These are phyloP conservation scores for Paralichthys olivaceus DNA, from an alignment of 2,113 vertebrate species.

Conservation along the genomic window DNA sequence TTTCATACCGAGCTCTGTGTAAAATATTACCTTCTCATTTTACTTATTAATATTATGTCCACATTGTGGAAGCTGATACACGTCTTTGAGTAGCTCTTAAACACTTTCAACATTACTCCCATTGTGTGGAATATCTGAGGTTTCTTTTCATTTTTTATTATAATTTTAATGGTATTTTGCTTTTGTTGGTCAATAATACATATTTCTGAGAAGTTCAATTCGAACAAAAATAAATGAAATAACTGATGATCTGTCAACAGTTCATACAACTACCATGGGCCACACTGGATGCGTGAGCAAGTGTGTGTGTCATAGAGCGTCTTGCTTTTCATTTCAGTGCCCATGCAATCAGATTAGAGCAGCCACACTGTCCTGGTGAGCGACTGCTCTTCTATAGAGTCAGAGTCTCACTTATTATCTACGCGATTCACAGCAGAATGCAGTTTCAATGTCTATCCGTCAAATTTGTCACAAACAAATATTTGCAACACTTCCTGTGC, in stretches of 20 bases:
- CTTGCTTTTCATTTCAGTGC: no score
- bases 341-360: no score
- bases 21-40: background rate
- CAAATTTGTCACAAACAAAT: no score
- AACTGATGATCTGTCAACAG: background rate
- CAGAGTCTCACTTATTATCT: no score
- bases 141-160: no score
- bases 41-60: constrained; percentile 7
- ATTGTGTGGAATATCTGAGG: background rate
- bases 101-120: background rate
- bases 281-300: no score
- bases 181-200: background rate
- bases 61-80: background rate
- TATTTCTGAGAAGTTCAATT: background rate
- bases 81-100: background rate
- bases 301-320: no score
- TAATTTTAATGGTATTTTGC: background rate
- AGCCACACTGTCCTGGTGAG: no score
- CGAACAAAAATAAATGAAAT: background rate
- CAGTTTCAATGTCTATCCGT: no score
- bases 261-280: background rate
- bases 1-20: background rate
- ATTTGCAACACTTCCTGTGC: no score
- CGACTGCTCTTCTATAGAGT: no score
- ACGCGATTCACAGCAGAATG: no score